Conservation (phyloP, 2,888 invertebrate species). For the Helicoverpa assulta region DNA sequence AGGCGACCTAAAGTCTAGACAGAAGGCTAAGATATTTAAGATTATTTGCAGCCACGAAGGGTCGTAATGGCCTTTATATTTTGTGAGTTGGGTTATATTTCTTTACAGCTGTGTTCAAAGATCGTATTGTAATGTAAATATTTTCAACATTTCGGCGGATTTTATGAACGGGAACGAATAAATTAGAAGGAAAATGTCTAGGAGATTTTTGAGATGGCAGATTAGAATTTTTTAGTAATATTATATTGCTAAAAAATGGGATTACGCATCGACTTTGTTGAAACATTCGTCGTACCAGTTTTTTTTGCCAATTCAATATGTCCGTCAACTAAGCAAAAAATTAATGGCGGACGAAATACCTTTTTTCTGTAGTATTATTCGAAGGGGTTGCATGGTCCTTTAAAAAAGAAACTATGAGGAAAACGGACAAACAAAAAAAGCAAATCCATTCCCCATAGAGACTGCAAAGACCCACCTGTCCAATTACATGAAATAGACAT, state of each 20-base stretch:
- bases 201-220: neutral
- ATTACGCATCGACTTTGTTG: too few relatives aligned
- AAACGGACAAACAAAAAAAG: neutral
- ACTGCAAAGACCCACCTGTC: constrained; percentile 29
- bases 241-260: too few relatives aligned
- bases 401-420: too few relatives aligned
- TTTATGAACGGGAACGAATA: constrained; percentile 1
- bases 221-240: neutral
- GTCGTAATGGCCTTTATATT: neutral
- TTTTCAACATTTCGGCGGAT: neutral
- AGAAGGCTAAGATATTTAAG: constrained; percentile 10
- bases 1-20: constrained; percentile 52
- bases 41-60: constrained; percentile 10
- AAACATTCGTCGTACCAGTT: neutral
- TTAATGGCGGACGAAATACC: neutral
- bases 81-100: neutral
- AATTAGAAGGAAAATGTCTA: neutral
- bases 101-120: neutral
- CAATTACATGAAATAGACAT: constrained; percentile 43
- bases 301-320: neutral
- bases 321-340: neutral
- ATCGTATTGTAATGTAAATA: constrained; percentile 1
- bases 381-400: too few relatives aligned
- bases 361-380: too few relatives aligned
- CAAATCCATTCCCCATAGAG: neutral